Percentiles rank a stretch among this genome's conserved stretches.
These are phyloP conservation scores for Squalus acanthias DNA, from an alignment of 2,797 vertebrate genomes.

Conservation along the genomic window DNA sequence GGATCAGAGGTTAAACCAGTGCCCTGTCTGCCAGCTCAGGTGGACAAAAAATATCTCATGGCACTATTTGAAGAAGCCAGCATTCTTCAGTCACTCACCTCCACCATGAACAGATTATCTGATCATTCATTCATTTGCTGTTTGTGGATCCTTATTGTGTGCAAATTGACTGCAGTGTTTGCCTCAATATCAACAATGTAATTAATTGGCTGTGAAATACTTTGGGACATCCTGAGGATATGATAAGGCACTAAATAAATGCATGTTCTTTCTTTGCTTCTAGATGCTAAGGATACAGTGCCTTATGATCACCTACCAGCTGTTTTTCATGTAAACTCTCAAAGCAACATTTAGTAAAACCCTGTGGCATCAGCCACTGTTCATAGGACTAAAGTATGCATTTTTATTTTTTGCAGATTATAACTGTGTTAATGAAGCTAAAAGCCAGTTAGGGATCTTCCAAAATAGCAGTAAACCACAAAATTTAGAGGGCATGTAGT, in stretches of 20 bases:
- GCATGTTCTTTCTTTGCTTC: neutral
- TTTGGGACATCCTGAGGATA: too few relatives aligned
- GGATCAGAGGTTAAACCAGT: neutral
- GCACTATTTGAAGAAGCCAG: neutral
- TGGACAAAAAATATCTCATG: neutral
- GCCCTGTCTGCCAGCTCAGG: neutral
- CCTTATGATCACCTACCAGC: neutral
- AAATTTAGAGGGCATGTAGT: neutral
- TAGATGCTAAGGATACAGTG: neutral
- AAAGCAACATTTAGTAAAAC: neutral
- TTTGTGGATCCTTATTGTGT: neutral
- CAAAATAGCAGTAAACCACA: slow-evolving; percentile 9
- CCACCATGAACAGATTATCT: neutral
- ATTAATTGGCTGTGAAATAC: neutral
- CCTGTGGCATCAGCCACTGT: neutral
- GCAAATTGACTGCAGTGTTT: neutral
- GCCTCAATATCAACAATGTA: neutral
- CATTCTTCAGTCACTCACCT: neutral
- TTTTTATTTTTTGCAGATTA: neutral
- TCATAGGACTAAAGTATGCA: neutral
- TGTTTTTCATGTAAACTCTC: neutral
- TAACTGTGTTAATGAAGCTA: slow-evolving; percentile 16
- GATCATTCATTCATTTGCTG: neutral
- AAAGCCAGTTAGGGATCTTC: neutral
- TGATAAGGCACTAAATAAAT: neutral